Percentiles rank a stretch among this genome's conserved stretches.
These are phyloP conservation scores for Oenanthe melanoleuca DNA, from an alignment of 2,113 vertebrate species.

Conservation along the genomic window DNA sequence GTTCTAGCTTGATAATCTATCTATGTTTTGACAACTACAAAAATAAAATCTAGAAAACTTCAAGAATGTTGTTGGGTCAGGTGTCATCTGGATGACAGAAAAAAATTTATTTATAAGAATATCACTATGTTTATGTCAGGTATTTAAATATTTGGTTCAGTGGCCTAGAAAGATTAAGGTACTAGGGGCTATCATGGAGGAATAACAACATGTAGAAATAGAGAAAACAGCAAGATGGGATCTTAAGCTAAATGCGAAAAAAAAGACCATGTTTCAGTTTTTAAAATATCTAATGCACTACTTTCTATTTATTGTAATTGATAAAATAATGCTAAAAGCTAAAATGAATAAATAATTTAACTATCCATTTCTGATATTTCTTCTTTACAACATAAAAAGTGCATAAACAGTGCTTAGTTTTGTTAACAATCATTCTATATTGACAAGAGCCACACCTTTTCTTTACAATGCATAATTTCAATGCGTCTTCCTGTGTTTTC, in stretches of 20 bases:
- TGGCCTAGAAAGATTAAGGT: neutral
- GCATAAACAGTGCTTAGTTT: neutral
- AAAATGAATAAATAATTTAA: neutral
- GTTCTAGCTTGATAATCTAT: neutral
- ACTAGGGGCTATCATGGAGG: neutral
- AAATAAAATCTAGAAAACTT: neutral
- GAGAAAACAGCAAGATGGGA: neutral
- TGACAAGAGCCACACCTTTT: neutral
- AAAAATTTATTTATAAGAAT: neutral
- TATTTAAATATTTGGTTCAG: neutral
- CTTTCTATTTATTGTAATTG: neutral
- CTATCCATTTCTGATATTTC: neutral
- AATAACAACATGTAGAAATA: neutral
- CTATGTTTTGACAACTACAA: neutral
- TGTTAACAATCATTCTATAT: neutral
- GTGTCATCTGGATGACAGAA: neutral
- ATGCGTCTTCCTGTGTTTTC: neutral
- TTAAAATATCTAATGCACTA: neutral
- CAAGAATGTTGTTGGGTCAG: neutral
- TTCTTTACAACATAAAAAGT: neutral
- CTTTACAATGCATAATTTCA: neutral
- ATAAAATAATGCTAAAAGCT: neutral
- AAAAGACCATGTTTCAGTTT: accelerated
- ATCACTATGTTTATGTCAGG: neutral
- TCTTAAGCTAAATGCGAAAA: neutral